Evolutionary conservation across 2,113 vertebrate species (phyloP).

Genomic region (Camelus bactrianus): DNA sequence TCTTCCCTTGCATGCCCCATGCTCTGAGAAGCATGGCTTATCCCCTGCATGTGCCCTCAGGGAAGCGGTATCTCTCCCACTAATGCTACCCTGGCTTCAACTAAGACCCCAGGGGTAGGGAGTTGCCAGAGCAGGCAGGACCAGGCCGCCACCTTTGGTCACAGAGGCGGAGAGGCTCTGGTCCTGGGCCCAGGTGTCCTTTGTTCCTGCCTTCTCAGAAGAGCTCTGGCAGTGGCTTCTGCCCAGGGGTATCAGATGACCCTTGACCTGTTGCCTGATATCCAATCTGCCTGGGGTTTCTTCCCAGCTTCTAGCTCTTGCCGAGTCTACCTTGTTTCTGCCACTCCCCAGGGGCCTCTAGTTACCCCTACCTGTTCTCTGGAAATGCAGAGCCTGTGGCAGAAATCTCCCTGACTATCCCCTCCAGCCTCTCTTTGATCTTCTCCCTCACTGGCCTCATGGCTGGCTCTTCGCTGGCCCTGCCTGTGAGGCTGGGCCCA

Average conservation of each 20-base stretch:
- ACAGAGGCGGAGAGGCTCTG: neutral
- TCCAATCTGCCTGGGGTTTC: neutral
- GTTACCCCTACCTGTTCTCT: neutral
- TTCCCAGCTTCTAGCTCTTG: conserved; percentile 9
- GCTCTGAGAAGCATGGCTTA: conserved; percentile 44
- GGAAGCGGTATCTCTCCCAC: conserved; percentile 47
- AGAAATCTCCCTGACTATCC: neutral
- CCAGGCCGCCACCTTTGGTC: neutral
- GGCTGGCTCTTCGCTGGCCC: neutral
- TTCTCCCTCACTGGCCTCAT: neutral
- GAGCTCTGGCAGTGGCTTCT: neutral
- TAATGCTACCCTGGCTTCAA: conserved; percentile 70
- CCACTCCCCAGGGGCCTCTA: neutral
- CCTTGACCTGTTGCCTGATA: neutral
- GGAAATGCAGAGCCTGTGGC: neutral
- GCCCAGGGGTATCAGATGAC: neutral
- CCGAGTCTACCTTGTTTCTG: conserved; percentile 10
- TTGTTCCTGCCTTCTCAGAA: neutral
- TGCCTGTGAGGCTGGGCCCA: neutral
- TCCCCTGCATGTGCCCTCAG: conserved; percentile 73
- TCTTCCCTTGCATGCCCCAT: conserved; percentile 56
- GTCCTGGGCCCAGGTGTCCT: neutral
- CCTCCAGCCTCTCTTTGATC: neutral
- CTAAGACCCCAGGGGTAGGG: conserved; percentile 57
- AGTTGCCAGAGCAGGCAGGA: neutral